Evolutionary conservation across 2,113 vertebrate genomes (phyloP).

Genomic region (Fregetta grallaria): DNA sequence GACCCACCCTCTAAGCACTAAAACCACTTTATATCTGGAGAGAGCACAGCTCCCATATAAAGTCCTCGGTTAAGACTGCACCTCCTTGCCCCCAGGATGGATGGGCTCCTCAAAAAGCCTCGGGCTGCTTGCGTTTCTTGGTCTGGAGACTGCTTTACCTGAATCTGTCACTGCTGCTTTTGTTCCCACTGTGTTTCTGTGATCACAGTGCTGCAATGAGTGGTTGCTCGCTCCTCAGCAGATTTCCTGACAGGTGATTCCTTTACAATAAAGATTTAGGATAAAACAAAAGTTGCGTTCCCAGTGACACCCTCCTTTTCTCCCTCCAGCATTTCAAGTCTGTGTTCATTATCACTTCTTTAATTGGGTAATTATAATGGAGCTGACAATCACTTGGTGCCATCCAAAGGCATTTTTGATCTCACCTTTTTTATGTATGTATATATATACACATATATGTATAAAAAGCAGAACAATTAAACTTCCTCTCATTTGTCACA

Average conservation of each 20-base stretch:
- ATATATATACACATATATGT: not conserved
- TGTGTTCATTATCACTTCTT: conserved; percentile 60
- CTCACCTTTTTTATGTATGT: not conserved
- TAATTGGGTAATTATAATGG: conserved; percentile 65
- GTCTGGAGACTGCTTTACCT: not conserved
- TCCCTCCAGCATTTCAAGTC: conserved; percentile 45
- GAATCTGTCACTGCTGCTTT: conserved; percentile 46
- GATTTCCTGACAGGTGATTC: conserved; percentile 54
- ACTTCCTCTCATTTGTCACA: not conserved
- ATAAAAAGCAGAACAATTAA: conserved; percentile 18
- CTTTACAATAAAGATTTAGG: conserved; percentile 53
- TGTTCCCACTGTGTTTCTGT: not conserved
- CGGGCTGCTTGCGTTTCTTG: not conserved
- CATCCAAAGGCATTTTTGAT: conserved; percentile 45
- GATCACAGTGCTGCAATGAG: conserved; percentile 11
- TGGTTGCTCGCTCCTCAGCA: not conserved
- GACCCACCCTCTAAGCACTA: not conserved
- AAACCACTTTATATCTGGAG: not conserved
- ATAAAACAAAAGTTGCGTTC: conserved; percentile 54
- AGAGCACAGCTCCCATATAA: not conserved
- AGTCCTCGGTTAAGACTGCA: not conserved
- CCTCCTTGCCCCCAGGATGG: not conserved
- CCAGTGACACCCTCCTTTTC: conserved; percentile 18
- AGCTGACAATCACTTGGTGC: conserved; percentile 48
- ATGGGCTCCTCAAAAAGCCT: not conserved